These are phyloP conservation scores for Palythoa grandis DNA, from an alignment of 92 coral and sea anemone species.

Conservation along the genomic window DNA sequence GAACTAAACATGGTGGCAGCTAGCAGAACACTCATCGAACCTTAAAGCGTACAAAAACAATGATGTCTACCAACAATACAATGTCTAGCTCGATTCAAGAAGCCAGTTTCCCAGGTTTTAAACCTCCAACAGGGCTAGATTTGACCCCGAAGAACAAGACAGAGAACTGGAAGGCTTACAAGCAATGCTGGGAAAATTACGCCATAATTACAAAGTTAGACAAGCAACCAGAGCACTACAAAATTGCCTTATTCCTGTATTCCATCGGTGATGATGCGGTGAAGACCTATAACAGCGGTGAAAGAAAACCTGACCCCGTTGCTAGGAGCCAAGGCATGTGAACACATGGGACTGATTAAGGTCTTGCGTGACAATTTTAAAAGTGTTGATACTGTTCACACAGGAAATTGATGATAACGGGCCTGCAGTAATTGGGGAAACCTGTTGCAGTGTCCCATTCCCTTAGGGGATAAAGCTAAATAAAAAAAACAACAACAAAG, in stretches of 20 bases:
- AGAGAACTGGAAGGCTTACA: conserved; percentile 29
- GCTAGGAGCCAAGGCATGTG: conserved; percentile 49
- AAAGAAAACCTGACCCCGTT: conserved; percentile 57
- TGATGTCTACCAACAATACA: not conserved
- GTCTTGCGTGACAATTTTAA: not conserved
- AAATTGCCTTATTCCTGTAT: conserved; percentile 33
- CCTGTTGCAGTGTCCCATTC: no score
- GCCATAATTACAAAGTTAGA: not conserved
- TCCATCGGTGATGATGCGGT: conserved; percentile 35
- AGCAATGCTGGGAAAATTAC: not conserved
- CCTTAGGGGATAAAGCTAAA: no score
- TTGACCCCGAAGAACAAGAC: not conserved
- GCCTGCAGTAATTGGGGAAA: no score
- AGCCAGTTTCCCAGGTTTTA: not conserved
- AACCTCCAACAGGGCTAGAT: conserved; percentile 8
- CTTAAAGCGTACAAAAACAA: not conserved
- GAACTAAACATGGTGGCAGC: conserved; percentile 1
- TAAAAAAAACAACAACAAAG: no score
- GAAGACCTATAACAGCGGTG: no score
- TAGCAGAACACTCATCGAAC: not conserved
- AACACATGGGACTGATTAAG: conserved; percentile 56
- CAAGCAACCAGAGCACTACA: conserved; percentile 29
- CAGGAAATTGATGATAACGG: no score
- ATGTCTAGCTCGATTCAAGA: not conserved
- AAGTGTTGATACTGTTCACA: not conserved